Conservation (phyloP, 2,113 vertebrate genomes). For the Psittacus erithacus region DNA sequence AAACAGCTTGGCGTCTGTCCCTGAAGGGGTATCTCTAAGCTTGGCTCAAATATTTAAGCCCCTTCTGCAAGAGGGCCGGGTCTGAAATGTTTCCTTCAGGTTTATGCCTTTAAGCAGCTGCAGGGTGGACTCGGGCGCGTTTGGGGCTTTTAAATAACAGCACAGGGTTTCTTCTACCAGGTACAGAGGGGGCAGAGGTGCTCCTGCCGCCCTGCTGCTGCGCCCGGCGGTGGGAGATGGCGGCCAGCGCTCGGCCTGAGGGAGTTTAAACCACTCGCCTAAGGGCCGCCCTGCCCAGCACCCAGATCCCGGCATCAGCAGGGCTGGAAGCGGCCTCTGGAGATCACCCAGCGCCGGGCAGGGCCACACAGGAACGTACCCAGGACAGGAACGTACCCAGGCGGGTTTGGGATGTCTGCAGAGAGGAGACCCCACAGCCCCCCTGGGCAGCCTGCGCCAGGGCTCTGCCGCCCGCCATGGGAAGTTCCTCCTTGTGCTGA, state of each 20-base stretch:
- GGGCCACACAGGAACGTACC: not conserved
- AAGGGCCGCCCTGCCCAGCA: not conserved
- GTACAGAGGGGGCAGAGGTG: not conserved
- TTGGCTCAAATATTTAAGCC: not conserved
- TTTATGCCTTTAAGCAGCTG: not conserved
- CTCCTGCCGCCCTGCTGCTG: not conserved
- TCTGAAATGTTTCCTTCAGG: not conserved
- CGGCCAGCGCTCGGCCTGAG: not conserved
- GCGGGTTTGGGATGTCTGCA: not conserved
- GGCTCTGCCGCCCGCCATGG: not conserved
- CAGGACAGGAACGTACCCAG: too few species aligned
- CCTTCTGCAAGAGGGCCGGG: not conserved
- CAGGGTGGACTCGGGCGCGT: too few species aligned
- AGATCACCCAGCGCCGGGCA: not conserved
- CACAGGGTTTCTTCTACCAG: not conserved
- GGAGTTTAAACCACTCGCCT: not conserved
- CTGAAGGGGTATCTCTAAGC: not conserved
- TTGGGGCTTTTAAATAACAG: not conserved
- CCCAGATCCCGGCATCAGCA: not conserved
- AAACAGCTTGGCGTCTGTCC: not conserved
- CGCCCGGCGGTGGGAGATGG: not conserved
- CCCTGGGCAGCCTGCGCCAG: not conserved
- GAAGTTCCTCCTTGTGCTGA: not conserved
- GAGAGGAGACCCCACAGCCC: not conserved
- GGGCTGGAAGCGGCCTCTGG: not conserved